phyloP scores from a whole-genome alignment of 2,888 invertebrate species.

The Pterobdella sp. region DNA sequence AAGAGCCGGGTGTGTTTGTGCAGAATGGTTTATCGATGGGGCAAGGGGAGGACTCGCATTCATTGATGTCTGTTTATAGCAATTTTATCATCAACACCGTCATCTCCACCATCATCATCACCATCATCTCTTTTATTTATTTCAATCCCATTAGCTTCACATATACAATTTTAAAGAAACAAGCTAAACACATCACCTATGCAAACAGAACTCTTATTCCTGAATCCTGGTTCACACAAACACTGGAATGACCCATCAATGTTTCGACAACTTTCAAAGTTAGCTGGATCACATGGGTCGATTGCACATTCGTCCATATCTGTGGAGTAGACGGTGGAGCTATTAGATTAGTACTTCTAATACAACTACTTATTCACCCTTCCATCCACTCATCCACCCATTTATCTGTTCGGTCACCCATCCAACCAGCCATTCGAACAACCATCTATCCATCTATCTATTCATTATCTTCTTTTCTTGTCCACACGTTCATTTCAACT shows the following conservation, averaged over 20 bases:
- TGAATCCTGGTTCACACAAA: background rate
- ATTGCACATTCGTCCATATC: background rate
- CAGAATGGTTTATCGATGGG: too few relatives aligned
- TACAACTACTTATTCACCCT: background rate
- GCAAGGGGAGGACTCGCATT: too few relatives aligned
- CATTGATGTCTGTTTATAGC: too few relatives aligned
- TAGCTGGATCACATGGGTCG: background rate
- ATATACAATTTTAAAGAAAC: too few relatives aligned
- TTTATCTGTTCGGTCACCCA: background rate
- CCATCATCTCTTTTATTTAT: too few relatives aligned
- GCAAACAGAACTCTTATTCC: too few relatives aligned
- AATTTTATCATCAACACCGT: too few relatives aligned
- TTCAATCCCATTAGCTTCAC: too few relatives aligned
- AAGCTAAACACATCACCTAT: too few relatives aligned
- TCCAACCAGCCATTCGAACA: background rate
- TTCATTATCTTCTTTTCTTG: background rate
- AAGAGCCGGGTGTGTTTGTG: too few relatives aligned
- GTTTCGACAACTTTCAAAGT: background rate
- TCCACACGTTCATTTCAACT: conserved; percentile 40
- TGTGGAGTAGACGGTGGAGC: background rate
- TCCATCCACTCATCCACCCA: background rate
- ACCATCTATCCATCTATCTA: background rate
- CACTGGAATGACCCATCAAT: background rate
- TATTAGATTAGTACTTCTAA: background rate
- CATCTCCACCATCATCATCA: too few relatives aligned